Percentiles rank a stretch among this genome's conserved stretches.
Evolutionary conservation across 1,140 invertebrate genomes (phyloP).

Genomic region (Drosophila pruinosa): DNA sequence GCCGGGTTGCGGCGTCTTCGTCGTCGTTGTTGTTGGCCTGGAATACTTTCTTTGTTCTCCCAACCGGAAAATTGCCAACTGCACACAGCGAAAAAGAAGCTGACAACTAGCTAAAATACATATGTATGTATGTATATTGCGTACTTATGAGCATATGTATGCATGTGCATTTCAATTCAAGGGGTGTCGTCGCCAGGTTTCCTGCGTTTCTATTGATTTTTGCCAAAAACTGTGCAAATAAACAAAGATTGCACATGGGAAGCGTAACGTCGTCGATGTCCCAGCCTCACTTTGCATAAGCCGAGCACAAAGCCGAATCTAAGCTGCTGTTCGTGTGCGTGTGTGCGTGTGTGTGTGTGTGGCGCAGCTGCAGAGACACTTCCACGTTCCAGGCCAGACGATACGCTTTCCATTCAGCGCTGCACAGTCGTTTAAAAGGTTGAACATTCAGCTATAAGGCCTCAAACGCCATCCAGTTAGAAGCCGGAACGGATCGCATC

Average conservation of each 20-base stretch:
- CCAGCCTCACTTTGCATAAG: slow-evolving; percentile 38
- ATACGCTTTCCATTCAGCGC: slow-evolving; percentile 78
- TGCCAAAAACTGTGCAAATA: slow-evolving; percentile 43
- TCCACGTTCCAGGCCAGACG: slow-evolving; percentile 57
- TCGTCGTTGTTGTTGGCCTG: slow-evolving; percentile 28
- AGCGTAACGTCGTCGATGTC: too few species aligned
- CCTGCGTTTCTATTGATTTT: slow-evolving; percentile 43
- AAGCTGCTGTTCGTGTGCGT: slow-evolving; percentile 8
- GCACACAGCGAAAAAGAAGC: slow-evolving; percentile 25
- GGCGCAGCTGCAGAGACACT: slow-evolving; percentile 1
- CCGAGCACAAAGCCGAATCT: background rate
- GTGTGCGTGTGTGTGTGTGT: too few species aligned
- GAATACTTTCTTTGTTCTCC: slow-evolving; percentile 75
- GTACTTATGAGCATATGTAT: background rate
- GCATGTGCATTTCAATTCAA: background rate
- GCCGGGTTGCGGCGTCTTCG: slow-evolving; percentile 23
- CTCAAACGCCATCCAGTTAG: slow-evolving; percentile 79
- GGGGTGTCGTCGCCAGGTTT: slow-evolving; percentile 1
- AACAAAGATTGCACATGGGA: slow-evolving; percentile 32
- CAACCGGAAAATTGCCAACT: slow-evolving; percentile 50
- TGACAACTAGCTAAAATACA: slow-evolving; percentile 3
- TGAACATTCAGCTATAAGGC: slow-evolving; percentile 74
- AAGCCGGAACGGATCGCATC: slow-evolving; percentile 74
- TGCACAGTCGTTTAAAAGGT: slow-evolving; percentile 77
- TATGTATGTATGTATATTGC: background rate